phyloP scores from a whole-genome alignment of 2,113 vertebrate species.

The Lepisosteus oculatus region DNA sequence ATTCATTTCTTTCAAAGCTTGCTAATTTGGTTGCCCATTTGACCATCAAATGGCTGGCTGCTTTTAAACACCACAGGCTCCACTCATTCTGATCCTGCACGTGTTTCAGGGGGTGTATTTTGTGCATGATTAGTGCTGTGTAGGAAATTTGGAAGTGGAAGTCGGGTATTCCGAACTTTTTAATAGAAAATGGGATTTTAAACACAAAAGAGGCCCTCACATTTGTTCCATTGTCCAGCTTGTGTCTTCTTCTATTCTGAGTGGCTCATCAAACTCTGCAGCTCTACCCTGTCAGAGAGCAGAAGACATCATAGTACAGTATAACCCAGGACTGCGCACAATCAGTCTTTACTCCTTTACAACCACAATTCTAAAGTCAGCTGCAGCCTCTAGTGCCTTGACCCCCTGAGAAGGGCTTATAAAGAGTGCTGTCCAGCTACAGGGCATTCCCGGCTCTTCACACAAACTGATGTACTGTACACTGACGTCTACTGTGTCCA shows the following conservation, averaged over 20 bases:
- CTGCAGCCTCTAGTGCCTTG: conserved; percentile 12
- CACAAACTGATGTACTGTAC: neutral
- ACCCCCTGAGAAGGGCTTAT: conserved; percentile 1
- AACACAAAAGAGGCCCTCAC: conserved; percentile 56
- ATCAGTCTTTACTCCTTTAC: conserved; percentile 34
- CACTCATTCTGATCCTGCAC: neutral
- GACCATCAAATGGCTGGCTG: too few species aligned
- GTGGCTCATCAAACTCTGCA: conserved; percentile 78
- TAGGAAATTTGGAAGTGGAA: too few species aligned
- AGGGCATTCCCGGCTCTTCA: neutral
- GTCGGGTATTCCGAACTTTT: too few species aligned
- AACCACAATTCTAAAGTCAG: conserved; percentile 1
- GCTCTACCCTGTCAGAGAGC: conserved; percentile 64
- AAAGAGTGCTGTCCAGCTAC: neutral
- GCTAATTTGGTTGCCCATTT: too few species aligned
- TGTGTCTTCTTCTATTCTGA: conserved; percentile 89
- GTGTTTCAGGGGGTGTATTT: too few species aligned
- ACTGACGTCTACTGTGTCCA: too few species aligned
- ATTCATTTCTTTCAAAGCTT: too few species aligned
- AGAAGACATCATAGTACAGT: conserved; percentile 21
- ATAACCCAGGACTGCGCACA: conserved; percentile 22
- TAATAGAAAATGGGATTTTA: too few species aligned
- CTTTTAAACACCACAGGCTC: too few species aligned
- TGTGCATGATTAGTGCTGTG: too few species aligned
- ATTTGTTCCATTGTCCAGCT: conserved; percentile 72